Evolutionary conservation across 1,140 invertebrate genomes (phyloP), one percentile per base, ranked within the genome.

Genomic region (Phenacoccus solenopsis): DNA sequence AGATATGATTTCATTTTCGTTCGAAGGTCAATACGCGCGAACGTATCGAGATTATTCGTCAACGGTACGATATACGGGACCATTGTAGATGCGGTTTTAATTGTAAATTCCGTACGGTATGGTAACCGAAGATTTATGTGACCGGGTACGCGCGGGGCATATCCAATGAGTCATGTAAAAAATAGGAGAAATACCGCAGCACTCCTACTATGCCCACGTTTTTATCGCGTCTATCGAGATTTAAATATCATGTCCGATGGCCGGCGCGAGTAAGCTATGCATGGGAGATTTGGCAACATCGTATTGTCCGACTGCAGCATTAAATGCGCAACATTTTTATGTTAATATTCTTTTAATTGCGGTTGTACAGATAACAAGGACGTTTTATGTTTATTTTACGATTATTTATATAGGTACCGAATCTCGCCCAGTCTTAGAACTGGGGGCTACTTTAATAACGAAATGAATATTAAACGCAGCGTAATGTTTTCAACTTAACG

Each of bases 281-380:
- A 32, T 32, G 30, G 5, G 13, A 64, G 22, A 64, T 64, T 64
- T 64, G 59, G 59, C 59, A 64, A 64, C 59, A 27, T 24, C 59
- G 5, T 16, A n/a, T n/a, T 49, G 12, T 49, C 5, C 21, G 59
- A 20, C 16, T 64, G 59, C 59, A 64, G 59, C 59, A 64, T 64
- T 64, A 64, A 64, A 64, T 64, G 59, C 59, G 59, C 59, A 64
- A 64, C 59, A 64, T 64, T 64, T 64, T 64, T 64, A 64, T 64
- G 59, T 64, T 64, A 64, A 64, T 64, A 64, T 64, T 64, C 59
- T 64, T 64, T 64, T 64, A 64, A 64, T 64, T 64, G 59, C 59
- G 59, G 59, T 64, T 64, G 20, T 64, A n/a, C n/a, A 4, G 59
- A 22, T 64, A 64, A 64, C 59, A 64, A 64, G 59, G 59, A 20